phyloP scores from a whole-genome alignment of 92 coral and sea anemone genomes.

The Phenganax subtilis region DNA sequence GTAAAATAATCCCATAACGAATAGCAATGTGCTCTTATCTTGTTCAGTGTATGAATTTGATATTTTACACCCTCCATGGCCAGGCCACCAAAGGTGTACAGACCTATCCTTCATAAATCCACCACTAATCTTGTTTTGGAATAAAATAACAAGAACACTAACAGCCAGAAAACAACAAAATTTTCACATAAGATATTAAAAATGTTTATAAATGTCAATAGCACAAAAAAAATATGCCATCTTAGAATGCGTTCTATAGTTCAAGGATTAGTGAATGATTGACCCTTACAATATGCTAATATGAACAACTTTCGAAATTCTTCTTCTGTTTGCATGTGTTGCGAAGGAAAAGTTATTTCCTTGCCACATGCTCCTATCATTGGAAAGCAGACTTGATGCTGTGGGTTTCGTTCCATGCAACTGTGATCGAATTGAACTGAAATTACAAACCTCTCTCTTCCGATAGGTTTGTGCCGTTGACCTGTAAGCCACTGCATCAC shows the following conservation, averaged over 20 bases:
- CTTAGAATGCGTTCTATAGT: constrained; percentile 31
- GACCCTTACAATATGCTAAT: constrained; percentile 12
- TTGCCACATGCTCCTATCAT: constrained; percentile 36
- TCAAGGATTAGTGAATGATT: too few relatives aligned
- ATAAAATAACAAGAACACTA: too few relatives aligned
- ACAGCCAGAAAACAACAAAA: too few relatives aligned
- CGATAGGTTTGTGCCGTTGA: constrained; percentile 47
- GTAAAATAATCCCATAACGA: too few relatives aligned
- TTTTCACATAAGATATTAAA: too few relatives aligned
- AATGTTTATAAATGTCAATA: too few relatives aligned
- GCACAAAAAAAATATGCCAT: constrained; percentile 47
- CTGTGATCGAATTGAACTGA: constrained; percentile 44
- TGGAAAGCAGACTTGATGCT: constrained; percentile 46
- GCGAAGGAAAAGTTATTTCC: constrained; percentile 39
- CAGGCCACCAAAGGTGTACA: too few relatives aligned
- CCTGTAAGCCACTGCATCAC: constrained; percentile 48
- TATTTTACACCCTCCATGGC: too few relatives aligned
- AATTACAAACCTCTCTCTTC: constrained; percentile 24
- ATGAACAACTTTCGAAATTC: constrained; percentile 39
- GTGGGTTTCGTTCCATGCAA: constrained; percentile 43
- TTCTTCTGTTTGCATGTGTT: constrained; percentile 29
- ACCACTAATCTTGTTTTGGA: too few relatives aligned
- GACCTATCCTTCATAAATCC: too few relatives aligned
- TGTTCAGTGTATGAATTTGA: too few relatives aligned
- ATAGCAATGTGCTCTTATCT: too few relatives aligned